phyloP scores from a whole-genome alignment of 2,888 invertebrate species.

The Dryococelus australis region DNA sequence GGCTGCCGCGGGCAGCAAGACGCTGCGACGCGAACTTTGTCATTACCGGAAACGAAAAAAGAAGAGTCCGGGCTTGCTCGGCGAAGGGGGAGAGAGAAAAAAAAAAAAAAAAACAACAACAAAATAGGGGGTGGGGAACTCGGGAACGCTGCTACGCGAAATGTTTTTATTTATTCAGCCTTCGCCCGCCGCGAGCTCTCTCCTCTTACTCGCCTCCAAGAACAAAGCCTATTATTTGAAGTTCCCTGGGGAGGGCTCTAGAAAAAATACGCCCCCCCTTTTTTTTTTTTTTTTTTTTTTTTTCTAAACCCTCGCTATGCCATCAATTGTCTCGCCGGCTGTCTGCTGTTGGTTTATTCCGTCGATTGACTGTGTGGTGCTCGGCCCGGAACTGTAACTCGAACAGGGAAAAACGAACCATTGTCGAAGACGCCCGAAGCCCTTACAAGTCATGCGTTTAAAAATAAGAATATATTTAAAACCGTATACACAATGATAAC shows the following conservation, averaged over 20 bases:
- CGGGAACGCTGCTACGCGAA: not conserved
- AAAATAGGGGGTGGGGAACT: not conserved
- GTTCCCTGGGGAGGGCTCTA: not conserved
- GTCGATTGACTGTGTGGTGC: not conserved
- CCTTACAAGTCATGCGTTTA: no score
- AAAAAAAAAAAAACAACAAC: no score
- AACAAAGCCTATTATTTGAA: constrained; percentile 10
- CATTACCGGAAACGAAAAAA: not conserved
- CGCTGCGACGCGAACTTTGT: not conserved
- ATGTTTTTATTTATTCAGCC: constrained; percentile 1
- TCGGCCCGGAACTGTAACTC: not conserved
- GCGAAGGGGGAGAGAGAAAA: no score
- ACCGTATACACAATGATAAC: no score
- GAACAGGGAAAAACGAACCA: not conserved
- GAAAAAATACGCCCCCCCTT: not conserved
- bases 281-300: no score
- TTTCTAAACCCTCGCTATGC: no score
- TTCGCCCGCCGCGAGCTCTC: not conserved
- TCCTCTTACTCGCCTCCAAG: not conserved
- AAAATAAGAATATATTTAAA: no score
- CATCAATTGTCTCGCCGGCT: not conserved
- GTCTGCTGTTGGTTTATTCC: not conserved
- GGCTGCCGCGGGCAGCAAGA: not conserved
- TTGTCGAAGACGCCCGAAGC: no score
- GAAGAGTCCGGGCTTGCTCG: no score